Evolutionary conservation across 2,888 invertebrate species (phyloP).

Genomic region (Leuctra nigra): DNA sequence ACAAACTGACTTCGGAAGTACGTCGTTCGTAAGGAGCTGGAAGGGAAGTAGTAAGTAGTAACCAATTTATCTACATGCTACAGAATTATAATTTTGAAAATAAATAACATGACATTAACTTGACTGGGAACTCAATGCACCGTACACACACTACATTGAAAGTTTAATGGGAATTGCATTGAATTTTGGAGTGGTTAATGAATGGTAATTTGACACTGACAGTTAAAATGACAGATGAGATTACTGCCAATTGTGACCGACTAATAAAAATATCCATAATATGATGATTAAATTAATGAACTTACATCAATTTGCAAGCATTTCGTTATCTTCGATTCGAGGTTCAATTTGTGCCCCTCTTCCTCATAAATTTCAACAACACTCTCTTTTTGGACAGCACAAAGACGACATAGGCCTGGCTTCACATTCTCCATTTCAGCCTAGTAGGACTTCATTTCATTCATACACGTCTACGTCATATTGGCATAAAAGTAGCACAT

Average conservation of each 20-base stretch:
- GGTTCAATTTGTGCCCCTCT: conserved; percentile 40
- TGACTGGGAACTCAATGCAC: background rate
- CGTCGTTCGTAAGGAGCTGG: conserved; percentile 38
- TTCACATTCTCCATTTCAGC: conserved; percentile 30
- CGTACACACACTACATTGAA: background rate
- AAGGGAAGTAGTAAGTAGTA: too few relatives aligned
- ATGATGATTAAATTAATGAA: background rate
- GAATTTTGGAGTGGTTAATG: background rate
- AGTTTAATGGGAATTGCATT: background rate
- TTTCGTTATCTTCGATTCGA: conserved; percentile 41
- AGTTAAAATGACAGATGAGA: background rate
- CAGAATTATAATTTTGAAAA: background rate
- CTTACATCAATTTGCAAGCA: conserved; percentile 42
- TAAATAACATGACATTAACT: background rate
- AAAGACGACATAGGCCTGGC: conserved; percentile 43
- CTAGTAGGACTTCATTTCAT: conserved; percentile 4
- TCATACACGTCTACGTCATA: too few relatives aligned
- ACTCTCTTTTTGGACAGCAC: conserved; percentile 40
- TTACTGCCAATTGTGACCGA: background rate
- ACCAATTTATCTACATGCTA: too few relatives aligned
- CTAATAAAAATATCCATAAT: background rate
- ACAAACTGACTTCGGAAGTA: conserved; percentile 40
- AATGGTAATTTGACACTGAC: background rate
- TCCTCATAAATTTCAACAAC: conserved; percentile 41
- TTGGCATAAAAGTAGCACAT: too few relatives aligned